Evolutionary conservation across 2,888 invertebrate genomes (phyloP).

Genomic region (Tholera decimalis): DNA sequence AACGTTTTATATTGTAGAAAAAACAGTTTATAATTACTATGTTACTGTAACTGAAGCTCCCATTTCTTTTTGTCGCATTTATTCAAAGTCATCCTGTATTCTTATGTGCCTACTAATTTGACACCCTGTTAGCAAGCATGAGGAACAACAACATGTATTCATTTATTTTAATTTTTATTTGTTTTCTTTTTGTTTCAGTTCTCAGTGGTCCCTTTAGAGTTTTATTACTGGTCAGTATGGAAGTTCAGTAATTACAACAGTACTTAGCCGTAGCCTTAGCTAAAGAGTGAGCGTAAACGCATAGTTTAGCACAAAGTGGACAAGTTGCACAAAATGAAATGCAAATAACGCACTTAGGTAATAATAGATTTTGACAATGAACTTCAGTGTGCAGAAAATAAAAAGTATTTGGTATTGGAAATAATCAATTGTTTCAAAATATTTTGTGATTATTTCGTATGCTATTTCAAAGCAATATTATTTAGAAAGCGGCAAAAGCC

Average conservation of each 20-base stretch:
- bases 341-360: slow-evolving; percentile 39
- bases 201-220: slow-evolving; percentile 82
- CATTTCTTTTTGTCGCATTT: no score
- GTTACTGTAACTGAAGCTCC: no score
- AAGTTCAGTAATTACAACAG: slow-evolving; percentile 18
- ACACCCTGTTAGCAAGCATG: not conserved
- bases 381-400: slow-evolving; percentile 24
- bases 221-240: slow-evolving; percentile 69
- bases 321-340: slow-evolving; percentile 62
- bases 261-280: slow-evolving; percentile 37
- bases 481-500: no score
- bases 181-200: slow-evolving; percentile 86
- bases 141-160: slow-evolving; percentile 6
- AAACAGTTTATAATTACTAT: no score
- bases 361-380: slow-evolving; percentile 26
- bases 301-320: slow-evolving; percentile 54
- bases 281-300: slow-evolving; percentile 33
- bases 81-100: no score
- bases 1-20: no score
- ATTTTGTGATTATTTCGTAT: slow-evolving; percentile 13
- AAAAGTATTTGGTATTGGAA: not conserved
- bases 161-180: slow-evolving; percentile 58
- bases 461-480: not conserved
- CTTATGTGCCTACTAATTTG: no score
- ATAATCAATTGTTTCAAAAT: not conserved